Base-by-base conservation (phyloP, 2,797 vertebrate species). In the Morus bassanus region DNA sequence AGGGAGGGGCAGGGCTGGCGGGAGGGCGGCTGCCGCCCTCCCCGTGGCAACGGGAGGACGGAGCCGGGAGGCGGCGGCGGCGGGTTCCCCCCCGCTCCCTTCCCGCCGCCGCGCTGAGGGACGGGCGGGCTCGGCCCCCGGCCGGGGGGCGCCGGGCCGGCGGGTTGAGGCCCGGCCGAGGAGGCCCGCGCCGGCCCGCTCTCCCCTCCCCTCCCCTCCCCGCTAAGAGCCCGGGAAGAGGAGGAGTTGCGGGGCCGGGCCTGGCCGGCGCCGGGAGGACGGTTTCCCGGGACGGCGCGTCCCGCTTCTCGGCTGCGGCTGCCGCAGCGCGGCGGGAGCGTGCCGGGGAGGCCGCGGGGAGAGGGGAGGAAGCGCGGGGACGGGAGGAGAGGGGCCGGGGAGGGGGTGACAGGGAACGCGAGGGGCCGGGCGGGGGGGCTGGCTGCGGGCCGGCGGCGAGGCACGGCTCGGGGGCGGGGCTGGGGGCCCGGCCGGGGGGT, bases 241-340 rank as follows among this genome's bases (percentile, higher is more conserved):
- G 92, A 85, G 94, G 92, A 92, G 92, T 81, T 69, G 89, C 41
- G 50, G 78, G 75, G 90, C 87, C 27, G 87, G 89, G 92, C 86
- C 88, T 59, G 65, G 64, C 78, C 69, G 24, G 69, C 59, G 27
- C 65, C 13, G 46, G 60, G 82, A 73, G 87, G 56, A 85, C 25
- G 70, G 31, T 33, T 82, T 57, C 41, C 30, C 51, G 56, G 87
- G 89, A 73, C 50, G 28, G 83, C 48, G 81, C 43, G 51, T 74
- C 41, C 45, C 45, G 70, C 22, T 77, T 27, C 57, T 41, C 35
- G 31, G 51, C 57, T 67, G 80, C 51, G 88, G 35, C 68, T 27
- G 88, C 70, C 80, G 84, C 84, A 77, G 4, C 54, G 70, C 85
- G 70, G 65, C 74, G 50, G 85, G 80, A 93, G 21, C 67, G 91